phyloP scores from a whole-genome alignment of 2,888 invertebrate genomes.

The Polydrusus cervinus region DNA sequence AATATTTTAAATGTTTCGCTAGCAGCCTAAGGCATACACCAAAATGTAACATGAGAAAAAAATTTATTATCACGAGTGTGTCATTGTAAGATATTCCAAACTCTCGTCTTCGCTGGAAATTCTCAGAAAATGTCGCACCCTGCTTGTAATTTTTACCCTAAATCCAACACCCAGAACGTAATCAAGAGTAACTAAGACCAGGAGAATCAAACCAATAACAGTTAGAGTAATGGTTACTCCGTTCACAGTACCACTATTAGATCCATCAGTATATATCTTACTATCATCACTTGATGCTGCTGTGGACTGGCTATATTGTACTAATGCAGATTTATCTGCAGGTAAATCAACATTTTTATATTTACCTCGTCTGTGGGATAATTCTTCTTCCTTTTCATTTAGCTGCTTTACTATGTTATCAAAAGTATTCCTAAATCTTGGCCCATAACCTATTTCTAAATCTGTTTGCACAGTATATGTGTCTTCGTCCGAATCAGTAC shows the following conservation, averaged over 20 bases:
- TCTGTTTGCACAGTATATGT: neutral
- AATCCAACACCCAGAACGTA: constrained; percentile 13
- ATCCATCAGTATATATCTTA: neutral
- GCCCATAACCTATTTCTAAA: neutral
- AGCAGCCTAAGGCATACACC: neutral
- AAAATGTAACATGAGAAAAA: neutral
- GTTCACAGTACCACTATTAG: neutral
- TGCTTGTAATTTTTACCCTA: neutral
- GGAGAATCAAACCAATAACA: neutral
- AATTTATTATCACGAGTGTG: neutral
- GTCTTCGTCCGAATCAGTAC: neutral
- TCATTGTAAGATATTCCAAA: constrained; percentile 1
- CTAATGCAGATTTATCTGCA: neutral
- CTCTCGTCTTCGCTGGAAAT: neutral
- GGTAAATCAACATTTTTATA: neutral
- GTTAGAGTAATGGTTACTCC: neutral
- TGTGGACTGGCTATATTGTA: neutral
- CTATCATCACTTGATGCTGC: neutral
- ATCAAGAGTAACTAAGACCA: constrained; percentile 3
- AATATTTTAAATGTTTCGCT: too few species aligned
- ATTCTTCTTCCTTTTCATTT: neutral
- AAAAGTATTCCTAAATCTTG: neutral
- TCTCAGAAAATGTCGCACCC: neutral
- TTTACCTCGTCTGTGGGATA: neutral
- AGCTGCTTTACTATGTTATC: neutral